These are phyloP conservation scores for Brotula barbata DNA, from an alignment of 2,797 vertebrate species.

Conservation along the genomic window DNA sequence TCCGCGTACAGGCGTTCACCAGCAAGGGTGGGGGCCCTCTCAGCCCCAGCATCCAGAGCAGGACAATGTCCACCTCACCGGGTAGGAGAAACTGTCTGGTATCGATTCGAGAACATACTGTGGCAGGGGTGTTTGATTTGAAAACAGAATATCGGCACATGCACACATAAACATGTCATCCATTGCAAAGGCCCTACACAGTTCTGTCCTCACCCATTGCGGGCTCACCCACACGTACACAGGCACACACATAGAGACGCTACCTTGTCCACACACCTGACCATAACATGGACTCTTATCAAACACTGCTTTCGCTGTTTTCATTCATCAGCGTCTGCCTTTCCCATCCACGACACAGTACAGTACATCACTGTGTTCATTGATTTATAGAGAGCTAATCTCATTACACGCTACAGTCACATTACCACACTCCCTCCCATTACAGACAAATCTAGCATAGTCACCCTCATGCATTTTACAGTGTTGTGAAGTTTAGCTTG, in stretches of 20 bases:
- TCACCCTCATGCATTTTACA: conserved; percentile 51
- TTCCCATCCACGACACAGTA: conserved; percentile 41
- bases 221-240: background rate
- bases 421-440: conserved; percentile 56
- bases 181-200: too few species aligned
- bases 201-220: background rate
- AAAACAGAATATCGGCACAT: conserved; percentile 25
- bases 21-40: conserved; percentile 91
- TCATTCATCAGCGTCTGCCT: conserved; percentile 26
- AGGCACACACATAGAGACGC: background rate
- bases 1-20: conserved; percentile 91
- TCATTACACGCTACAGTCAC: conserved; percentile 69
- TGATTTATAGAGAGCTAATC: conserved; percentile 74
- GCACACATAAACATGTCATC: background rate
- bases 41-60: conserved; percentile 98
- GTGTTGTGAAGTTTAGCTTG: conserved; percentile 51
- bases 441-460: conserved; percentile 47
- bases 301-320: conserved; percentile 7
- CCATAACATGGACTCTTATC: too few species aligned
- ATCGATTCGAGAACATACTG: conserved; percentile 37
- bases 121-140: conserved; percentile 37
- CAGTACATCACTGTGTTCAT: conserved; percentile 61
- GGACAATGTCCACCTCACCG: conserved; percentile 92
- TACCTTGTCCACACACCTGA: background rate
- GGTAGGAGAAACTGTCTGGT: conserved; percentile 75